Evolutionary conservation across 1,140 invertebrate species (phyloP).

Genomic region (Saccostrea echinata): DNA sequence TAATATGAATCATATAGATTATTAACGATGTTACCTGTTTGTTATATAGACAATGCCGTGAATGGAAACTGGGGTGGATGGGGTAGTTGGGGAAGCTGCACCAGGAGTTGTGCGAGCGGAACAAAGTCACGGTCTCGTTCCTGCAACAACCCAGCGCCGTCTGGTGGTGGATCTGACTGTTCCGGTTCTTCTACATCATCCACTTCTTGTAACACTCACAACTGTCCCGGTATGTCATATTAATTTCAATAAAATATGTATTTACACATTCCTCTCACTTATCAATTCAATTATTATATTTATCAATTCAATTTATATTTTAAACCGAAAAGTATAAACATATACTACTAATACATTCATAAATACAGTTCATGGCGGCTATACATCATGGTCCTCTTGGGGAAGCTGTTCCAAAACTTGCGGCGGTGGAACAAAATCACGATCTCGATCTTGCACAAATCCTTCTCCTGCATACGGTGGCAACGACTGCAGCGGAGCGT

Average conservation of each 20-base stretch:
- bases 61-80: constrained; percentile 70
- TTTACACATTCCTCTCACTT: not conserved
- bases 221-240: constrained; percentile 37
- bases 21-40: too few relatives aligned
- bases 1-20: too few relatives aligned
- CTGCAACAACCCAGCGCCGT: constrained; percentile 64
- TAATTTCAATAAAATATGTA: not conserved
- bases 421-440: constrained; percentile 82
- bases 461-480: constrained; percentile 76
- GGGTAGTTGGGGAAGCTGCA: constrained; percentile 64
- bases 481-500: constrained; percentile 60
- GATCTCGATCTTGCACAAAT: constrained; percentile 84
- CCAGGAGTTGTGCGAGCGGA: constrained; percentile 65
- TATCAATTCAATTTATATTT: not conserved
- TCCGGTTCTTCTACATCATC: constrained; percentile 40
- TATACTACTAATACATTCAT: not conserved
- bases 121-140: constrained; percentile 52
- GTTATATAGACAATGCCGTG: not conserved
- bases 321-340: not conserved
- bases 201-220: constrained; percentile 28
- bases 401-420: constrained; percentile 85
- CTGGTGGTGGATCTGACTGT: constrained; percentile 66
- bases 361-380: constrained; percentile 82
- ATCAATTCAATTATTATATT: not conserved
- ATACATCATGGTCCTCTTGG: constrained; percentile 85